Conservation (phyloP, 2,888 invertebrate species). For the Branchinecta sandiegonensis region DNA sequence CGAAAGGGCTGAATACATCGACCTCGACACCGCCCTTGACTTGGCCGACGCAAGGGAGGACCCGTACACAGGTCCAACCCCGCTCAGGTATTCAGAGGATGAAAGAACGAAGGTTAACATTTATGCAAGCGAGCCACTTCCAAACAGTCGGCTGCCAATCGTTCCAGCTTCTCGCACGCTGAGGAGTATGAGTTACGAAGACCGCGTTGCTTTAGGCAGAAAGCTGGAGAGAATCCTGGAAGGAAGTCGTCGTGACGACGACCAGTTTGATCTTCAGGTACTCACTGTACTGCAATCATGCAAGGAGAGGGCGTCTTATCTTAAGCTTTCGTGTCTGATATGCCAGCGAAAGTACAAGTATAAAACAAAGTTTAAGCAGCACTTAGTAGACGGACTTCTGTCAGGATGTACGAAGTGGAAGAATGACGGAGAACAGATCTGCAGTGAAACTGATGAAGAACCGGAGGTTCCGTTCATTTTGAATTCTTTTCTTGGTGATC, state of each 20-base stretch:
- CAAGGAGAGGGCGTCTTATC: neutral
- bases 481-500: too few relatives aligned
- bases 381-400: neutral
- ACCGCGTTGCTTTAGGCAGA: neutral
- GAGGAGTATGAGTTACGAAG: neutral
- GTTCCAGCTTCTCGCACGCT: neutral
- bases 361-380: neutral
- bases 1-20: neutral
- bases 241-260: neutral
- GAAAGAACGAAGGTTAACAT: too few relatives aligned
- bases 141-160: neutral
- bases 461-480: too few relatives aligned
- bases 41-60: conserved; percentile 4
- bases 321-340: neutral
- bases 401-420: neutral
- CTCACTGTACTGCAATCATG: neutral
- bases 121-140: too few relatives aligned
- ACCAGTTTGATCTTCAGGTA: neutral
- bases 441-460: too few relatives aligned
- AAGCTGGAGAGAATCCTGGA: neutral
- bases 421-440: neutral
- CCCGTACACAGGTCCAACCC: too few relatives aligned
- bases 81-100: too few relatives aligned
- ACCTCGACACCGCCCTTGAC: conserved; percentile 2
- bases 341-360: neutral